Base-by-base conservation (phyloP, 2,113 vertebrate species). In the Pterophyllum scalare region DNA sequence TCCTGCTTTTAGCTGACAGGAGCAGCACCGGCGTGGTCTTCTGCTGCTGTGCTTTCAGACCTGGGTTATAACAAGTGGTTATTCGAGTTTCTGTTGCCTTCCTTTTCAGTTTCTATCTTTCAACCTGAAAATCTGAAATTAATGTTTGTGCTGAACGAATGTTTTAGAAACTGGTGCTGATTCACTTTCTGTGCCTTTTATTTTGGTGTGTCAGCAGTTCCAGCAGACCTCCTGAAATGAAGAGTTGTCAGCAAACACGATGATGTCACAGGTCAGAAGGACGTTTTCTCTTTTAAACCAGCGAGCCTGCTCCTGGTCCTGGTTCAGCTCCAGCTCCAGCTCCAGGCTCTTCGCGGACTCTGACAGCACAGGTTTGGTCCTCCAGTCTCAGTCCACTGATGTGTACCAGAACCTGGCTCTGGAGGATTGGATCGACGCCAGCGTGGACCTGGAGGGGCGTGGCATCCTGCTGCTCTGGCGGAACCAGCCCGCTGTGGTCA, bases 341-440 rank as follows among this genome's bases (percentile, higher is more conserved):
- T 3, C 33, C 59, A 52, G 77, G 62, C 22, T 88, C 54, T 82
- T 84, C 56, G 1, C 1, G 8, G 79, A 46, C 26, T 54, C 74
- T 33, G 33, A 62, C 56, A 15, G 60, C 2, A 9, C 87, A 8
- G 95, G 94, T 0, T 84, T 97, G 7, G 93, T 99, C 82, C 91
- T 99, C 6, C 95, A 94, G 40, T 99, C 98, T 0, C 0, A 87
- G 75, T 99, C 98, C 82, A 96, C 93, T 4, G 94, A 98, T 1
- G 87, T 99, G 64, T 97, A 95, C 82, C 94, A 97, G 85, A 99
- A 99, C 86, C 94, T 99, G 88, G 97, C 98, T 5, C 79, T 98
- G 49, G 98, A 99, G 95, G 98, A 99, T 83, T 99, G 98, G 98
- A 97, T 99, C 40, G 97, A 98, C 0, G 95, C 98, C 70, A 95